Base-by-base conservation (phyloP, 2,888 invertebrate species). In the Beris morrisii region DNA sequence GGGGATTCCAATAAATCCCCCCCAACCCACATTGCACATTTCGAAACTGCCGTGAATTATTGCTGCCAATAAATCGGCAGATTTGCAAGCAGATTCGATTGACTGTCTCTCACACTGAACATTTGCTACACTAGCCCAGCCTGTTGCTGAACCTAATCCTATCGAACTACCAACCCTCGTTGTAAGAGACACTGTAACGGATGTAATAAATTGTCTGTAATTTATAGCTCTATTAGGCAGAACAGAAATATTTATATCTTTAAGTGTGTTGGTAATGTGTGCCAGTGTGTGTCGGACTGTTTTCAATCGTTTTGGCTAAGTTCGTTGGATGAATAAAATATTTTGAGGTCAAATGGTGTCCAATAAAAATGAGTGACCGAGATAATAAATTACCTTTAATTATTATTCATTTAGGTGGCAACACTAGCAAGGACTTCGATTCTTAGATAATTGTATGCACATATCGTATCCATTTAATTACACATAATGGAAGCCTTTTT, bases 1-100 rank as follows among this genome's bases (percentile, higher is more conserved):
- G 22, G 22, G 3, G 22, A 22, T 3, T 22, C 22, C 22, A 22
- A 22, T 22, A 22, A 22, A 22, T 22, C 22, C 22, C 22, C 22
- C 22, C 22, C 3, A 1, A 1, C 22, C 22, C 22, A 38, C 38
- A 38, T 9, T 30, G 45, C 45, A 59, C 31, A 59, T 59, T 59
- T 13, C 30, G 58, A 46, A 59, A 48, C 46, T 46, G 46, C 48
- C 30, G 38, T 59, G 46, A 59, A 59, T 59, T 59, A 59, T 59
- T 46, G 58, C 48, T 59, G 46, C 58, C 58, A 59, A 59, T 59
- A 59, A 59, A 59, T 59, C 48, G 58, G 46, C 58, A 59, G 58
- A 59, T 59, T 59, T 59, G 48, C 58, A 59, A 59, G 58, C 58
- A 59, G 58, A 59, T 59, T 59, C 46, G 58, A 59, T 43, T 48